Conservation (phyloP, 2,797 vertebrate species). For the Siniperca undulata region DNA sequence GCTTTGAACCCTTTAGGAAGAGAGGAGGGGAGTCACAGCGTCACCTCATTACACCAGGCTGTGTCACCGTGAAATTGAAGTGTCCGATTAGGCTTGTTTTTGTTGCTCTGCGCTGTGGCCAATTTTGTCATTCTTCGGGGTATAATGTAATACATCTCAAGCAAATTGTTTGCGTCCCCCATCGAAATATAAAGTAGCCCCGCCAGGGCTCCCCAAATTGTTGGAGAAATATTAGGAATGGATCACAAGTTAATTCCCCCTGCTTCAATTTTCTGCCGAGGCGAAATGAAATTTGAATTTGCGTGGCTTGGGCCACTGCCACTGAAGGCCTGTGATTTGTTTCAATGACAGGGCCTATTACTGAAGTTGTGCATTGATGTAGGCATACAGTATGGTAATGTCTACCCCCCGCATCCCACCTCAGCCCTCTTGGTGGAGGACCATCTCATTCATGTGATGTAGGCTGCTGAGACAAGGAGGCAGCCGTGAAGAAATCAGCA, state of each 20-base stretch:
- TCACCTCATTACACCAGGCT: slow-evolving; percentile 76
- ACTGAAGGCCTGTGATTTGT: slow-evolving; percentile 79
- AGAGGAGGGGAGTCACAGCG: slow-evolving; percentile 47
- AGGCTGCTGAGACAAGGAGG: slow-evolving; percentile 63
- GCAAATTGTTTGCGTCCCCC: slow-evolving; percentile 83
- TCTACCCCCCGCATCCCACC: slow-evolving; percentile 52
- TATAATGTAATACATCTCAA: slow-evolving; percentile 82
- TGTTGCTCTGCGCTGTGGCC: slow-evolving; percentile 63
- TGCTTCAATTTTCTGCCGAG: slow-evolving; percentile 74
- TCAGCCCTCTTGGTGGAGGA: slow-evolving; percentile 50
- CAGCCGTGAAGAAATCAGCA: slow-evolving; percentile 52
- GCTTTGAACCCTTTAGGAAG: slow-evolving; percentile 53
- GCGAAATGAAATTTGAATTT: slow-evolving; percentile 82
- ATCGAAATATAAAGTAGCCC: slow-evolving; percentile 76
- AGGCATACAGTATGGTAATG: slow-evolving; percentile 80
- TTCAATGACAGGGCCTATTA: slow-evolving; percentile 81
- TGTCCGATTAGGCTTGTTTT: slow-evolving; percentile 82
- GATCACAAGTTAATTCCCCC: slow-evolving; percentile 82
- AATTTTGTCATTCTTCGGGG: slow-evolving; percentile 77
- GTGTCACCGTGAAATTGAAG: slow-evolving; percentile 84
- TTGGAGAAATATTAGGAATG: slow-evolving; percentile 79
- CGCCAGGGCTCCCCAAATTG: slow-evolving; percentile 71
- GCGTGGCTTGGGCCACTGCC: slow-evolving; percentile 65
- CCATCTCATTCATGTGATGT: slow-evolving; percentile 65
- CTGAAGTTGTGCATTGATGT: slow-evolving; percentile 79